Percentiles rank a stretch among this genome's conserved stretches.
Evolutionary conservation across 1,140 invertebrate species (phyloP).

Genomic region (Panulirus ornatus): DNA sequence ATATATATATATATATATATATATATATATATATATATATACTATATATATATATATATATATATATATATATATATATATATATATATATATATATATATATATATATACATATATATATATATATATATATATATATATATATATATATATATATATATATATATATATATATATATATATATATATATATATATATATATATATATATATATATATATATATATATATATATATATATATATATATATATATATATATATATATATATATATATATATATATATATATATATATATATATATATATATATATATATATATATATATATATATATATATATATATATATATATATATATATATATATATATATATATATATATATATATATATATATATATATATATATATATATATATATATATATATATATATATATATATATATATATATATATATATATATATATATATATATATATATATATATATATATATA

Average conservation of each 20-base stretch:
- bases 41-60: too few relatives aligned
- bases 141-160: background rate
- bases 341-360: background rate
- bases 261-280: slow-evolving; percentile 15
- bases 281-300: slow-evolving; percentile 20
- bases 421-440: too few relatives aligned
- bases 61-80: too few relatives aligned
- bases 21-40: too few relatives aligned
- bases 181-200: background rate
- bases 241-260: slow-evolving; percentile 8
- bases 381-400: background rate
- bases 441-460: too few relatives aligned
- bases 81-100: too few relatives aligned
- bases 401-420: too few relatives aligned
- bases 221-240: slow-evolving; percentile 7
- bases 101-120: slow-evolving; percentile 16
- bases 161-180: slow-evolving; percentile 10
- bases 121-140: slow-evolving; percentile 1
- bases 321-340: background rate
- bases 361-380: background rate
- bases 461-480: too few relatives aligned
- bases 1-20: too few relatives aligned
- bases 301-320: background rate
- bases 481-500: too few relatives aligned
- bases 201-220: slow-evolving; percentile 9